Base-by-base conservation (phyloP, 2,797 vertebrate genomes). In the Mycteria americana region DNA sequence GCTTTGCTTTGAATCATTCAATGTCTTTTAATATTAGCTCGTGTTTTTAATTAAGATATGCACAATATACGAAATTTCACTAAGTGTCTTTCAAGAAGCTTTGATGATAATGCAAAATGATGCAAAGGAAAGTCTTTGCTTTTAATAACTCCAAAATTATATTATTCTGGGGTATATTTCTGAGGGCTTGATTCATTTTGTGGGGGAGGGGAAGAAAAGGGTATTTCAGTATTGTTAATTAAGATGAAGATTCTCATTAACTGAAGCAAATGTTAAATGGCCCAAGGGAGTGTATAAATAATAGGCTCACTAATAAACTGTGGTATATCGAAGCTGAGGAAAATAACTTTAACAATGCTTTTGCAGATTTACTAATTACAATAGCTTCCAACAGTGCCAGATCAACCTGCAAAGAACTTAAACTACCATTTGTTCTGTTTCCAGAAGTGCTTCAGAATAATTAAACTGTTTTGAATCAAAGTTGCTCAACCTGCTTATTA, bases 241-340 rank as follows among this genome's bases (percentile, higher is more conserved):
- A 97, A 97, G 81, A 80, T 46, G 85, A 95, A 94, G 80, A 96
- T 92, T 94, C 56, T 96, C 84, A 96, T 97, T 96, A 96, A 96
- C 78, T 74, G 88, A 95, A 91, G 92, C 35, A 96, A 97, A 93
- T 95, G 50, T 39, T 93, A 96, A 97, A 94, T 94, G 85, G 85
- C 94, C 77, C 88, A 89, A 12, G n/a, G 79, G 86, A 85, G 48
- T 80, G 56, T 43, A 96, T 87, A 95, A 96, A 95, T 97, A 94
- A 85, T 84, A 82, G 70, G 8, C 62, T 93, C 35, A 56, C 77
- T 96, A 97, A 97, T 96, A 97, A 96, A 97, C 82, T 88, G 31
- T 50, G 86, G 48, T 95, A 89, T 90, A 82, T 17, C 0, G 12
- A 97, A 96, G 37, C 57, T 46, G 37, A 93, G n/a, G 67, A 96